phyloP scores from a whole-genome alignment of 2,797 vertebrate species.

The Hapalemur alaotrensis region DNA sequence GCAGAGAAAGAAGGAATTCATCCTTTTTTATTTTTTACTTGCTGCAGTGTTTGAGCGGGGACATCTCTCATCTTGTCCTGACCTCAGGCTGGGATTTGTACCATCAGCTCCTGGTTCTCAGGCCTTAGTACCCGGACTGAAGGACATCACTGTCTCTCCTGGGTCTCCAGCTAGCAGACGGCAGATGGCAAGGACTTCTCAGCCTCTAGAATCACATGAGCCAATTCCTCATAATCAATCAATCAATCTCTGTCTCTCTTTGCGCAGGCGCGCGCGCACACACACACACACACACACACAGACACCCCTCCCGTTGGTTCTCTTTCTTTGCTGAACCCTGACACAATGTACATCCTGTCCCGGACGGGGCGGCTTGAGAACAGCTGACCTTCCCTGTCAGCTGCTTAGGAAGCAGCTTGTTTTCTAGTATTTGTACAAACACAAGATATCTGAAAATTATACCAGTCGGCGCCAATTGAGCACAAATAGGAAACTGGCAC shows the following conservation, averaged over 20 bases:
- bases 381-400: not conserved
- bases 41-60: not conserved
- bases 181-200: not conserved
- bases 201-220: not conserved
- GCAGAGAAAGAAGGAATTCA: not conserved
- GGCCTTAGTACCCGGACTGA: not conserved
- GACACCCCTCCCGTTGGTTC: not conserved
- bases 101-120: not conserved
- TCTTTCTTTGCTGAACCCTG: not conserved
- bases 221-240: not conserved
- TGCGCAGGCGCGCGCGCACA: no score
- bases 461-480: not conserved
- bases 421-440: not conserved
- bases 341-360: not conserved
- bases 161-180: not conserved
- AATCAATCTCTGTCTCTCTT: not conserved
- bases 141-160: not conserved
- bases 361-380: rapidly evolving
- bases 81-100: not conserved
- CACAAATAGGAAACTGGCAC: not conserved
- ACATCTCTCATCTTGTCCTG: not conserved
- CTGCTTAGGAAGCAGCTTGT: not conserved
- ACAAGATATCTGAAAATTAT: not conserved
- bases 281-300: not conserved
- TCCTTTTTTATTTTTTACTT: not conserved